Conservation (phyloP, 2,888 invertebrate species). For the Myopa testacea region DNA sequence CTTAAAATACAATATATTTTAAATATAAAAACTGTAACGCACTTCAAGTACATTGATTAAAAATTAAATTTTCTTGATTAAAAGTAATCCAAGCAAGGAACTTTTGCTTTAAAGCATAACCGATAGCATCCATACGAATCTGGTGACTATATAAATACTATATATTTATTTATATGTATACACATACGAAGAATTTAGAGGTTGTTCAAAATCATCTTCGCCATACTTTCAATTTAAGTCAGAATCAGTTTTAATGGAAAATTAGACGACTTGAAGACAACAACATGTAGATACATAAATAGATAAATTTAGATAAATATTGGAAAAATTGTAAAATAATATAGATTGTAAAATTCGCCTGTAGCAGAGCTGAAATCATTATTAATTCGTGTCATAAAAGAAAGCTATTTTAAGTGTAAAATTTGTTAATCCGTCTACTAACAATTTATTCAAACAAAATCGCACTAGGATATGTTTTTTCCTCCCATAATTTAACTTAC, state of each 20-base stretch:
- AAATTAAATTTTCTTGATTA: too few relatives aligned
- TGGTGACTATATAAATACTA: too few relatives aligned
- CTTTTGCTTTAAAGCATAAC: too few relatives aligned
- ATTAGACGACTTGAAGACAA: too few relatives aligned
- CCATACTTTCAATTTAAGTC: constrained; percentile 24
- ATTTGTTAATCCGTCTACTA: constrained; percentile 10
- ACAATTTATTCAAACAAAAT: constrained; percentile 34
- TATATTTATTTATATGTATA: constrained; percentile 30
- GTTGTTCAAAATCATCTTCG: constrained; percentile 48
- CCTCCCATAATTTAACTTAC: constrained; percentile 35
- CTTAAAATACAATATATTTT: constrained; percentile 8
- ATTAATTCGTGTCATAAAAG: too few relatives aligned
- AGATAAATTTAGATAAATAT: too few relatives aligned
- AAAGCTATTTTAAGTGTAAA: too few relatives aligned
- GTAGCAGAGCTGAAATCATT: too few relatives aligned
- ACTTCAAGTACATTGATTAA: too few relatives aligned
- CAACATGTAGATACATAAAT: too few relatives aligned
- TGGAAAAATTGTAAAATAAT: background rate
- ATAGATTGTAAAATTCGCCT: too few relatives aligned
- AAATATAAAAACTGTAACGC: constrained; percentile 35
- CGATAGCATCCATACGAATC: background rate
- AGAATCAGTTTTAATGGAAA: constrained; percentile 8
- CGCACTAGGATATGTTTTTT: constrained; percentile 50
- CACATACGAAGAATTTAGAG: constrained; percentile 46
- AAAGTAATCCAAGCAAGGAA: constrained; percentile 26